Conservation (phyloP, 2,797 vertebrate genomes). For the Myiothlypis coronata region DNA sequence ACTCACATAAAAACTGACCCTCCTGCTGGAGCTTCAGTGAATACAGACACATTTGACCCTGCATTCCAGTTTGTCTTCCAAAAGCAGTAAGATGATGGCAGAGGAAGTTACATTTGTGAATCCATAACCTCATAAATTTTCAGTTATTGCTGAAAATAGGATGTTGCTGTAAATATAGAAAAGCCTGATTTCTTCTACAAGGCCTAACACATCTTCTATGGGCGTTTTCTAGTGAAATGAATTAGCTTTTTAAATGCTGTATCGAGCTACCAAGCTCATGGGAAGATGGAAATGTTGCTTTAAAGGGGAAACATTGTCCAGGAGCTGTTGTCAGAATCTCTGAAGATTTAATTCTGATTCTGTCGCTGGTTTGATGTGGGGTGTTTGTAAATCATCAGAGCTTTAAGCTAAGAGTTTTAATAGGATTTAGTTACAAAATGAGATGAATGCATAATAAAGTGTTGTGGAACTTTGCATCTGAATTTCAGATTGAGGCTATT, state of each 20-base stretch:
- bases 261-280: not conserved
- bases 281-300: not conserved
- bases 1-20: not conserved
- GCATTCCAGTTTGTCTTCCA: not conserved
- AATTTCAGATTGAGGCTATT: not conserved
- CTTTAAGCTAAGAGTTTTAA: not conserved
- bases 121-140: not conserved
- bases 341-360: not conserved
- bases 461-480: not conserved
- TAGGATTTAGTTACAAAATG: not conserved
- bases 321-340: not conserved
- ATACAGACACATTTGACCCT: not conserved
- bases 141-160: not conserved
- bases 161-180: not conserved
- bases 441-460: not conserved
- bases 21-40: not conserved
- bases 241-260: not conserved
- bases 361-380: not conserved
- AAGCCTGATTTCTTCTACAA: not conserved
- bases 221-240: not conserved
- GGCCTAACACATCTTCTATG: not conserved
- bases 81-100: not conserved
- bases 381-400: not conserved
- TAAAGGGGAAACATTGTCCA: not conserved
- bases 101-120: not conserved